phyloP scores from a whole-genome alignment of 2,797 vertebrate species.

The Sebastiscus albofasciatus region DNA sequence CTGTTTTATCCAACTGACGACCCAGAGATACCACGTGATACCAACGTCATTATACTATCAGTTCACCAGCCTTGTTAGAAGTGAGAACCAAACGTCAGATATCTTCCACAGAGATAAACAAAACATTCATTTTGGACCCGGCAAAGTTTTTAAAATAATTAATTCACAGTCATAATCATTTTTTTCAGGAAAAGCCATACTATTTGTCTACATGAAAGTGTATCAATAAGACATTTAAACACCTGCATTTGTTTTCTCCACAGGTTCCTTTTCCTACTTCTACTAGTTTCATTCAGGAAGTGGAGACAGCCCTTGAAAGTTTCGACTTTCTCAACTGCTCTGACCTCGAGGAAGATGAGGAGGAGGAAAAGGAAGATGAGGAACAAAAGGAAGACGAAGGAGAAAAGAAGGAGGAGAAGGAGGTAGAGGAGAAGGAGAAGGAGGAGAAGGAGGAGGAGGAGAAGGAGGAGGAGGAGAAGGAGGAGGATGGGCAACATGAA shows the following conservation, averaged over 20 bases:
- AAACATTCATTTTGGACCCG: no score
- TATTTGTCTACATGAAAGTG: no score
- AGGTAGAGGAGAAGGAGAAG: slow-evolving; percentile 61
- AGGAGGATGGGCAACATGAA: slow-evolving; percentile 45
- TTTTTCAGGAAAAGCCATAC: no score
- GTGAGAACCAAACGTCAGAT: no score
- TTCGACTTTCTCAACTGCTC: slow-evolving; percentile 96
- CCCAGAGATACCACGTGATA: no score
- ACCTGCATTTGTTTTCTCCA: slow-evolving; percentile 6
- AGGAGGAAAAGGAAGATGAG: slow-evolving; percentile 55
- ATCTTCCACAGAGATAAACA: no score
- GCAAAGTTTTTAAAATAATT: no score
- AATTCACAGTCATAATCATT: no score
- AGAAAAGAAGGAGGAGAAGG: slow-evolving; percentile 64
- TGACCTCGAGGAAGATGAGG: slow-evolving; percentile 87
- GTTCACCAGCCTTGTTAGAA: no score
- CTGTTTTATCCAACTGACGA: no score
- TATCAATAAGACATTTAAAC: not conserved
- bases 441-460: slow-evolving; percentile 56
- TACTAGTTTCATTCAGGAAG: slow-evolving; percentile 92
- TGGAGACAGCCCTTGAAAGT: slow-evolving; percentile 95
- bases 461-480: slow-evolving; percentile 46
- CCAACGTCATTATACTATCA: no score
- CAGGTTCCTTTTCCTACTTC: slow-evolving; percentile 89
- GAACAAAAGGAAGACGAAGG: not conserved